Conservation (phyloP, 2,797 vertebrate species). For the Hydrophis major region DNA sequence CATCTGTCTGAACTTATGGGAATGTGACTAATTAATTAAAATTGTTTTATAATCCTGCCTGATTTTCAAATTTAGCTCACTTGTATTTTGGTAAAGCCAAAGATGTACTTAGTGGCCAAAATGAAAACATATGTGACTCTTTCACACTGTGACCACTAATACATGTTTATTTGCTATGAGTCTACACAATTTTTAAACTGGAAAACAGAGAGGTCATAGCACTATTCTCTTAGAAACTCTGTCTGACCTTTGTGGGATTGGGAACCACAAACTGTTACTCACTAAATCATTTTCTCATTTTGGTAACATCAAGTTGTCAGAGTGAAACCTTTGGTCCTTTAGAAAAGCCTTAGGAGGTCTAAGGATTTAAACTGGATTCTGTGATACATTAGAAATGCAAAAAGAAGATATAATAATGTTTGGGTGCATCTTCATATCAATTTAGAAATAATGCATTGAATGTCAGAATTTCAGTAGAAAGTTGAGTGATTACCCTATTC, state of each 20-base stretch:
- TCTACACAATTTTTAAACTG: conserved; percentile 55
- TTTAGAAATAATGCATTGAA: background rate
- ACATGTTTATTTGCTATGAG: conserved; percentile 62
- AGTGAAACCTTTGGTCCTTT: conserved; percentile 12
- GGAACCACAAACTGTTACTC: conserved; percentile 56
- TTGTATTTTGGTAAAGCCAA: conserved; percentile 60
- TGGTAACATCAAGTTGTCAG: conserved; percentile 35
- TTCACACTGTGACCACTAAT: conserved; percentile 63
- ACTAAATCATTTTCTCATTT: conserved; percentile 44
- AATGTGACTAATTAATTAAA: conserved; percentile 2
- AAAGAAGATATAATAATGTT: background rate
- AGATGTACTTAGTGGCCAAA: conserved; percentile 60
- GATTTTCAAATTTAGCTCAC: conserved; percentile 67
- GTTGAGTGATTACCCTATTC: background rate
- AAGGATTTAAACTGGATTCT: background rate
- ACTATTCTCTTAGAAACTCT: conserved; percentile 43
- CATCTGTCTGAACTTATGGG: conserved; percentile 15
- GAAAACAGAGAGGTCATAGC: conserved; percentile 58
- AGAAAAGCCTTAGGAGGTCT: background rate
- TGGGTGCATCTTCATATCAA: background rate
- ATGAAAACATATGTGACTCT: conserved; percentile 55
- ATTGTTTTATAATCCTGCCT: conserved; percentile 56
- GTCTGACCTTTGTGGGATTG: conserved; percentile 66
- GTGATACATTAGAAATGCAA: background rate
- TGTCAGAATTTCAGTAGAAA: background rate